Conservation (phyloP, 2,888 invertebrate species). For the Capitulum mitella region DNA sequence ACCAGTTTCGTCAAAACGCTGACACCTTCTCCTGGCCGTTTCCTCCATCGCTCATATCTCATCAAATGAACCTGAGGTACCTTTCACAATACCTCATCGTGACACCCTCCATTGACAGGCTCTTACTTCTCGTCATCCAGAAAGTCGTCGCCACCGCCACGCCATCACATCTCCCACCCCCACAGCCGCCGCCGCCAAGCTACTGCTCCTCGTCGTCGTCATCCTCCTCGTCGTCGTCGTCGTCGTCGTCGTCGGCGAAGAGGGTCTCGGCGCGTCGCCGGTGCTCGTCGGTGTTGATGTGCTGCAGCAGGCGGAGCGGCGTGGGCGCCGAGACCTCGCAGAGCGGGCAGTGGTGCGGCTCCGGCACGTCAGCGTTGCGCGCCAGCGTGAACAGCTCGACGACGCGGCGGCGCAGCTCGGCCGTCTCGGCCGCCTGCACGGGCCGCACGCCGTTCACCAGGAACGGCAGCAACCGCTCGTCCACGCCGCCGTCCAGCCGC, state of each 20-base stretch:
- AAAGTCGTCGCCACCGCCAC: too few species aligned
- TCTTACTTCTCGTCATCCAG: too few species aligned
- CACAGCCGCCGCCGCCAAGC: not conserved
- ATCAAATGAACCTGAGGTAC: too few species aligned
- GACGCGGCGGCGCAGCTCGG: not conserved
- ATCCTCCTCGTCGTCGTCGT: not conserved
- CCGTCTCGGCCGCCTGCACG: not conserved
- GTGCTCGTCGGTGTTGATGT: conserved; percentile 6
- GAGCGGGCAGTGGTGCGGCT: not conserved
- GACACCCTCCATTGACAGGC: too few species aligned
- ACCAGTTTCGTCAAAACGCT: too few species aligned
- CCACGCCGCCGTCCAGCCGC: not conserved
- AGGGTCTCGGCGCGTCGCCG: not conserved
- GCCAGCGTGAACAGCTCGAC: not conserved
- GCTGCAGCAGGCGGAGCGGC: not conserved
- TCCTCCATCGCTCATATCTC: too few species aligned
- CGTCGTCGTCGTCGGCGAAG: not conserved
- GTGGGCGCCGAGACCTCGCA: not conserved
- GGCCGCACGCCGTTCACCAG: not conserved
- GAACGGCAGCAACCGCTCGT: not conserved
- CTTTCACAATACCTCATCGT: too few species aligned
- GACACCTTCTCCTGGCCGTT: too few species aligned
- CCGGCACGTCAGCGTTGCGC: not conserved
- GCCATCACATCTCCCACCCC: not conserved
- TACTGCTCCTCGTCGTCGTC: not conserved